Base-by-base conservation (phyloP, 2,797 vertebrate species). In the Lepidocolaptes lacrymiger region DNA sequence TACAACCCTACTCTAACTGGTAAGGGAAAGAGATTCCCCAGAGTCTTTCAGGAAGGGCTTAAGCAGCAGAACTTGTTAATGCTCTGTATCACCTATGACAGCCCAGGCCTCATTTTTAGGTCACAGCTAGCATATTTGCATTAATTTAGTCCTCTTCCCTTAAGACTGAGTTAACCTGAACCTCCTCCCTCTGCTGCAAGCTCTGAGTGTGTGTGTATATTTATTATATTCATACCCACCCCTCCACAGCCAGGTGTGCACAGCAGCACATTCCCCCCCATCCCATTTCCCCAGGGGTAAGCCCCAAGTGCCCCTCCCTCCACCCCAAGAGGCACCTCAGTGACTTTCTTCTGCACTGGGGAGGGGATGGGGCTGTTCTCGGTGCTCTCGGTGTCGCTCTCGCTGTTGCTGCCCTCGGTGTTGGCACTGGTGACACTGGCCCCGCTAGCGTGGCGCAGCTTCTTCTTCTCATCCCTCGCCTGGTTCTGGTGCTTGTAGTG, bases 401-500 rank as follows among this genome's bases (percentile, higher is more conserved):
- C 99, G 0, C 99, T 99, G 94, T 99, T 99, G 97, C 99, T 99
- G 91, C 99, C 99, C 94, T 99, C 99, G 0, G 99, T 99, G 96
- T 98, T 98, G 2, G 98, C 98, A 0, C 98, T 99, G 93, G 99
- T 98, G 55, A 98, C 98, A 27, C 99, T 99, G 96, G 99, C 98
- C 1, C 99, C 99, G 0, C 99, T 99, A 44, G 98, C 93, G 0
- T 99, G 99, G 2, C 99, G 98, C 10, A 99, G 97, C 59, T 99
- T 99, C 98, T 99, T 99, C 98, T 99, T 99, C 91, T 99, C 99
- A 0, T 99, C 99, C 0, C 99, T 98, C 58, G 98, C 99, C 87
- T 99, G 98, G 98, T 99, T 99, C 94, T 99, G 99, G 82, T 99
- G 99, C 90, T 99, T 99, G 97, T 99, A 99, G 97, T 99, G 99